Evolutionary conservation across 2,888 invertebrate species (phyloP).

Genomic region (Odontomyia ornata): DNA sequence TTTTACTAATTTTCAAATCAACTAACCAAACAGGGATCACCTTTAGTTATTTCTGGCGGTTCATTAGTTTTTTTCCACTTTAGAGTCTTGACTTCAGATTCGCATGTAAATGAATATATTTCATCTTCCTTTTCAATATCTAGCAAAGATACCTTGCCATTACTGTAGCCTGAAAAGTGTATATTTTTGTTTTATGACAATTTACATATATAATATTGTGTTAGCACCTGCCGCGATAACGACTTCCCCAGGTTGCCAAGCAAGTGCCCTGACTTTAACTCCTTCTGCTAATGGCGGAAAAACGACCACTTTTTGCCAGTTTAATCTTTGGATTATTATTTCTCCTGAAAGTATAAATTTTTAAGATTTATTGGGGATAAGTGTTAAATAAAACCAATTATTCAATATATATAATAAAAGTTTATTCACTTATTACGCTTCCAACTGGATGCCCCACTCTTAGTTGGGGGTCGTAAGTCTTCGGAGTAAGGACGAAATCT

Average conservation of each 20-base stretch:
- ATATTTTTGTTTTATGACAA: too few relatives aligned
- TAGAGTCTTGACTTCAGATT: conserved; percentile 75
- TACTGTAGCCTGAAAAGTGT: conserved; percentile 74
- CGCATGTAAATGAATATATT: conserved; percentile 72
- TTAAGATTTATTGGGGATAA: too few relatives aligned
- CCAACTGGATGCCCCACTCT: too few relatives aligned
- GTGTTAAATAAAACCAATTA: too few relatives aligned
- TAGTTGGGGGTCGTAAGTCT: too few relatives aligned
- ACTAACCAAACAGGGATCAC: background rate
- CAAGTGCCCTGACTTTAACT: conserved; percentile 77
- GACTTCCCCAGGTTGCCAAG: conserved; percentile 96
- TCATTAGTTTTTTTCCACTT: conserved; percentile 71
- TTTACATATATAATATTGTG: too few relatives aligned
- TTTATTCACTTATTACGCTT: too few relatives aligned
- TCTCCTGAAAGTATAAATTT: conserved; percentile 71
- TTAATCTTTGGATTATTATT: conserved; percentile 85
- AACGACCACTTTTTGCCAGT: conserved; percentile 93
- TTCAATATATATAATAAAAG: too few relatives aligned
- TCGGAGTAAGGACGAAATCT: too few relatives aligned
- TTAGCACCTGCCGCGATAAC: conserved; percentile 71
- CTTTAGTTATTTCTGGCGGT: background rate
- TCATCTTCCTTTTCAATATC: conserved; percentile 88
- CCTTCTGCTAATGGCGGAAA: conserved; percentile 80
- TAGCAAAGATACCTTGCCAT: conserved; percentile 76
- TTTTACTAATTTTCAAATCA: background rate